Conservation (phyloP, 2,797 vertebrate genomes). For the Rallus crepitans region DNA sequence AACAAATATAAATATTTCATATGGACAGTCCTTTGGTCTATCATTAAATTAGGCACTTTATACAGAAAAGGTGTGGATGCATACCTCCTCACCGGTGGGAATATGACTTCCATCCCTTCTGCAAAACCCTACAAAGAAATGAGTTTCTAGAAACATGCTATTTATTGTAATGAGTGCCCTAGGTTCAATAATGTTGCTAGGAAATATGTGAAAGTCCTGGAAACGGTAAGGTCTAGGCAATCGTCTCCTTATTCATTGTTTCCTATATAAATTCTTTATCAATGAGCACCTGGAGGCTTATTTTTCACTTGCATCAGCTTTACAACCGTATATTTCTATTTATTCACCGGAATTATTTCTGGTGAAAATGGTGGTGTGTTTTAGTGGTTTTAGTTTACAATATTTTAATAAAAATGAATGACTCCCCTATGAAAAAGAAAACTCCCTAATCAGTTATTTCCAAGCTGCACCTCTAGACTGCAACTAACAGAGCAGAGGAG, state of each 20-base stretch:
- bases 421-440: not conserved
- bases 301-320: not conserved
- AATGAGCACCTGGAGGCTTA: not conserved
- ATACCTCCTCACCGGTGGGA: not conserved
- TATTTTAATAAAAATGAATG: constrained; percentile 46
- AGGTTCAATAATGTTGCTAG: not conserved
- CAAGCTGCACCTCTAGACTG: not conserved
- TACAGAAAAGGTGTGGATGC: not conserved
- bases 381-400: not conserved
- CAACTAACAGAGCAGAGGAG: not conserved
- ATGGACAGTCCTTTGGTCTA: not conserved
- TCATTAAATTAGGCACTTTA: not conserved
- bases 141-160: not conserved
- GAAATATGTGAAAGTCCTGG: not conserved
- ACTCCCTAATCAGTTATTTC: not conserved
- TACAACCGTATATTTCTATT: not conserved
- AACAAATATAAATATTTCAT: not conserved
- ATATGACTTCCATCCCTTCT: not conserved
- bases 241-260: not conserved
- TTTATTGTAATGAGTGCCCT: not conserved
- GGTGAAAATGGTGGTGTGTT: not conserved
- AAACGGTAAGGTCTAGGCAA: not conserved
- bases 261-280: constrained; percentile 6
- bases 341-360: not conserved
- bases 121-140: not conserved